These are phyloP conservation scores for Ectropis crepuscularia DNA, from an alignment of 2,888 invertebrate species.

Conservation along the genomic window DNA sequence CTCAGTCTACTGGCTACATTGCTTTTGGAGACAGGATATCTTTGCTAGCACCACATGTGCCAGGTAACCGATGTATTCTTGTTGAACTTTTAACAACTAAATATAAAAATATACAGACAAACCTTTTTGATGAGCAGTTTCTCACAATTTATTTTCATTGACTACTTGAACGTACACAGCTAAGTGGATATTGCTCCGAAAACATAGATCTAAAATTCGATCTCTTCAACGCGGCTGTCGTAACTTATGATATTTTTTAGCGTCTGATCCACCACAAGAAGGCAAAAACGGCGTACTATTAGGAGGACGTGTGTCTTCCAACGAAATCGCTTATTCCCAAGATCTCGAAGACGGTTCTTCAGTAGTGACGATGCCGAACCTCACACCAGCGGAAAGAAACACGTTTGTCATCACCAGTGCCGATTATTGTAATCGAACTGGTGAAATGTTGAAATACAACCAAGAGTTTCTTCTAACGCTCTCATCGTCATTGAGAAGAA, in stretches of 20 bases:
- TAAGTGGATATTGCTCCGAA: no score
- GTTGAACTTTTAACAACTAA: no score
- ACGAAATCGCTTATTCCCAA: slow-evolving; percentile 71
- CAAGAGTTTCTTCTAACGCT: slow-evolving; percentile 75
- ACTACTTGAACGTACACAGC: no score
- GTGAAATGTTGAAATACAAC: slow-evolving; percentile 71
- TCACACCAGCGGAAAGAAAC: slow-evolving; percentile 57
- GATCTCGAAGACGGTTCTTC: slow-evolving; percentile 70
- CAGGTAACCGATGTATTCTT: slow-evolving; percentile 51
- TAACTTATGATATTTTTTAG: slow-evolving; percentile 42
- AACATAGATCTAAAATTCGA: background rate
- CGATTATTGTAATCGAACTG: slow-evolving; percentile 72
- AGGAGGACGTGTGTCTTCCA: slow-evolving; percentile 70
- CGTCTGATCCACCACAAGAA: slow-evolving; percentile 63
- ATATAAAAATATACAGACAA: no score
- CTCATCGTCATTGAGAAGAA: slow-evolving; percentile 63
- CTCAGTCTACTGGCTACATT: slow-evolving; percentile 67
- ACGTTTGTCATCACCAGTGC: slow-evolving; percentile 72
- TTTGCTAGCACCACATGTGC: slow-evolving; percentile 70
- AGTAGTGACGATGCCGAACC: slow-evolving; percentile 54
- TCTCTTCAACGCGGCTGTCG: background rate
- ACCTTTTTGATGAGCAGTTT: no score
- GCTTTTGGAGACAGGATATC: slow-evolving; percentile 69
- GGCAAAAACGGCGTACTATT: slow-evolving; percentile 66
- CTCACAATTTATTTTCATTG: no score